A percentile compares a stretch with the other conserved stretches of the same genome.
These are phyloP conservation scores for Epistrophella euchroma DNA, from an alignment of 2,888 invertebrate species.

Conservation along the genomic window DNA sequence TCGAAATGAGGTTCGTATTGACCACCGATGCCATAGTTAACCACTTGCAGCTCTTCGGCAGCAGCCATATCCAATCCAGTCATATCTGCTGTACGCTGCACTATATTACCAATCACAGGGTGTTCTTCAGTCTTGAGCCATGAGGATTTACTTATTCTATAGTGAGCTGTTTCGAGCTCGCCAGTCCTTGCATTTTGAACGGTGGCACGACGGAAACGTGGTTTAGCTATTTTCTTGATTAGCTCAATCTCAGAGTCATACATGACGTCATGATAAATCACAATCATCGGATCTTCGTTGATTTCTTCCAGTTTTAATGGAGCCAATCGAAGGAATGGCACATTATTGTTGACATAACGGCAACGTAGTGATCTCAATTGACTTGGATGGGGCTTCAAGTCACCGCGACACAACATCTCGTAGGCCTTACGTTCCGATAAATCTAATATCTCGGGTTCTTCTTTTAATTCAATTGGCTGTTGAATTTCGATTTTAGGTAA, in stretches of 20 bases:
- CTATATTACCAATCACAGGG: conserved; percentile 89
- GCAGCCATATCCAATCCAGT: conserved; percentile 93
- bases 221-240: conserved; percentile 93
- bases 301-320: conserved; percentile 93
- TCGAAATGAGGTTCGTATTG: conserved; percentile 99
- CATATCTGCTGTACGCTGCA: conserved; percentile 92
- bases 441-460: conserved; percentile 79
- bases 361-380: conserved; percentile 87
- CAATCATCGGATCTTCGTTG: conserved; percentile 90
- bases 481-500: neutral
- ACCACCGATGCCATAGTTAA: conserved; percentile 99
- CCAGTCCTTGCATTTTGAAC: conserved; percentile 97
- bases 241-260: conserved; percentile 93
- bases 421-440: conserved; percentile 87
- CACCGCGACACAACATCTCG: conserved; percentile 92
- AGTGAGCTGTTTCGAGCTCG: conserved; percentile 95
- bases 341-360: conserved; percentile 88
- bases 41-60: conserved; percentile 98
- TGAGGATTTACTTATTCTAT: conserved; percentile 98
- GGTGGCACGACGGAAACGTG: conserved; percentile 95
- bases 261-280: conserved; percentile 95
- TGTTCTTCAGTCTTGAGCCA: conserved; percentile 96
- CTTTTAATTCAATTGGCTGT: conserved; percentile 80
- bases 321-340: conserved; percentile 90
- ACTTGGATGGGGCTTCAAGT: conserved; percentile 85